phyloP scores from a whole-genome alignment of 1,140 invertebrate species.

The Dolichoris vasculosae region DNA sequence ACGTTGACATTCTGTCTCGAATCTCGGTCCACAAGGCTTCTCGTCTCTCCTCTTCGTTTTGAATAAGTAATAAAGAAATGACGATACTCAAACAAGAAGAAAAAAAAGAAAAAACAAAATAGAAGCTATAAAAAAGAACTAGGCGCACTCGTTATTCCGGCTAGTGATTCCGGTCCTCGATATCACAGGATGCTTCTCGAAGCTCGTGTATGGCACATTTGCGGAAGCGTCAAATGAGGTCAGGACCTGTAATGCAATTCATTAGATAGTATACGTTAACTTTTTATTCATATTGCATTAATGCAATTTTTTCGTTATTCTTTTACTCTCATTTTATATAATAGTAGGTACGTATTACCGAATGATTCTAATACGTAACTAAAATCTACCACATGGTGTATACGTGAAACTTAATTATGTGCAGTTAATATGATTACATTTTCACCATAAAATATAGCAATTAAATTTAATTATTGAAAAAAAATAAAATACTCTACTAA shows the following conservation, averaged over 20 bases:
- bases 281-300: not conserved
- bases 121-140: conserved; percentile 12
- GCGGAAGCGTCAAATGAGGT: conserved; percentile 61
- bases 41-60: conserved; percentile 50
- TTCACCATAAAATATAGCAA: too few relatives aligned
- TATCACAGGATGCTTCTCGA: conserved; percentile 69
- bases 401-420: too few relatives aligned
- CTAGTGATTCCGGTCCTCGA: conserved; percentile 55
- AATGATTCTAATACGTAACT: too few relatives aligned
- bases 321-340: not conserved
- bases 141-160: conserved; percentile 49
- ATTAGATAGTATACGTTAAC: not conserved
- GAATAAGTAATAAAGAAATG: not conserved
- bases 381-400: too few relatives aligned
- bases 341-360: not conserved
- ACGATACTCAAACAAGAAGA: not conserved
- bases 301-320: not conserved
- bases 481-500: too few relatives aligned
- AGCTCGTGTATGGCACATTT: conserved; percentile 67
- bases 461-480: too few relatives aligned
- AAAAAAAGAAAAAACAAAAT: not conserved
- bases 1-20: conserved; percentile 70
- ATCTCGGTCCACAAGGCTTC: conserved; percentile 15
- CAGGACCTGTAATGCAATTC: conserved; percentile 57
- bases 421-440: too few relatives aligned